Percentiles rank a stretch among this genome's conserved stretches.
Conservation (phyloP, 2,888 invertebrate genomes). For the Cephus sareptanus region DNA sequence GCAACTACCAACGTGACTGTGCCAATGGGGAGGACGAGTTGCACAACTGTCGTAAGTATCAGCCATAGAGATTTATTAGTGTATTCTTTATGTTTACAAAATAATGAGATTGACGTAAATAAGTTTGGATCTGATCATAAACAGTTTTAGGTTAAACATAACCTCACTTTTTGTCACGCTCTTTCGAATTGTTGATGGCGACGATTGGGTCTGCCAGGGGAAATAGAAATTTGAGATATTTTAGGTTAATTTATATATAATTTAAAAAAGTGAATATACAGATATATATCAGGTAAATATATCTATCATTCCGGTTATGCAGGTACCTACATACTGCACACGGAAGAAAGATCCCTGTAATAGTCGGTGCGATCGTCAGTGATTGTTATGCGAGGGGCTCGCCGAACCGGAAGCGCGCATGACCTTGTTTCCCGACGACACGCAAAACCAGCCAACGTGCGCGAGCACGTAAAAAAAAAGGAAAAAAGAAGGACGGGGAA, state of each 20-base stretch:
- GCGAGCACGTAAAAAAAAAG: neutral
- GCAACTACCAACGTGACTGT: conserved; percentile 95
- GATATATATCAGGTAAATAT: neutral
- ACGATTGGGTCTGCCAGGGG: neutral
- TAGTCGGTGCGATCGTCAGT: neutral
- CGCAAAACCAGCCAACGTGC: neutral
- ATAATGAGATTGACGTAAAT: neutral
- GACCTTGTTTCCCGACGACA: conserved; percentile 26
- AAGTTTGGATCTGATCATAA: neutral
- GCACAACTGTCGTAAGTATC: conserved; percentile 88
- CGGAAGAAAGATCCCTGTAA: neutral
- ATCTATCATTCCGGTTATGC: neutral
- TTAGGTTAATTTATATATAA: neutral
- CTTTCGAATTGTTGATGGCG: neutral
- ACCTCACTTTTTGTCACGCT: neutral
- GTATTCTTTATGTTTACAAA: neutral
- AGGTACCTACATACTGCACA: neutral
- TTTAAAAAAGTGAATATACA: neutral
- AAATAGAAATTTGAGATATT: neutral
- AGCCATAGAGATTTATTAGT: neutral
- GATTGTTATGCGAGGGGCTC: conserved; percentile 25
- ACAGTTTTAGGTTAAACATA: neutral
- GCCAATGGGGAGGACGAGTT: conserved; percentile 92
- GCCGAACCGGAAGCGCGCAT: conserved; percentile 26
- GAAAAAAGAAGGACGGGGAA: neutral